These are phyloP conservation scores for Chrysolina haemoptera DNA, from an alignment of 2,888 invertebrate genomes.

Conservation along the genomic window DNA sequence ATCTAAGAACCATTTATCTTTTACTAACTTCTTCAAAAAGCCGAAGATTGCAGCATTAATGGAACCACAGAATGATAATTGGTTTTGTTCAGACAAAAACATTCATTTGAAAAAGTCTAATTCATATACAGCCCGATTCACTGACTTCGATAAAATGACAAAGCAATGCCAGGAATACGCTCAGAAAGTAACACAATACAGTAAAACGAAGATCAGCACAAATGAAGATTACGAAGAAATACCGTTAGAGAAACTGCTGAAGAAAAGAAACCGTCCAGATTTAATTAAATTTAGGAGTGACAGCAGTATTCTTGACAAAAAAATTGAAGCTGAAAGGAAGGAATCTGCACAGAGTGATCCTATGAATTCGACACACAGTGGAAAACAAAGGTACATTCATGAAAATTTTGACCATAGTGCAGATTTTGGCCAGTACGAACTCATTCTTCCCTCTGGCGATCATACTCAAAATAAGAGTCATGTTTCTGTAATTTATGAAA, in stretches of 20 bases:
- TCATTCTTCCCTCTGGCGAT: not conserved
- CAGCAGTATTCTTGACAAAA: conserved; percentile 7
- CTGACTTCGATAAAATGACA: conserved; percentile 45
- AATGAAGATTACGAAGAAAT: conserved; percentile 48
- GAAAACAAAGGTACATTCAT: too few relatives aligned
- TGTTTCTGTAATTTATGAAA: conserved; percentile 7
- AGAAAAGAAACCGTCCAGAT: conserved; percentile 30
- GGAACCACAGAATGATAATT: conserved; percentile 42
- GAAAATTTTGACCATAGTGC: not conserved
- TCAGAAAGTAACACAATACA: conserved; percentile 45
- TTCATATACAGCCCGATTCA: not conserved
- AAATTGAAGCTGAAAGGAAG: conserved; percentile 6
- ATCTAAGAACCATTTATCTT: conserved; percentile 47
- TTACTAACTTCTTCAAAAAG: conserved; percentile 54
- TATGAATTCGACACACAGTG: not conserved
- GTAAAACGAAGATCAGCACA: conserved; percentile 27
- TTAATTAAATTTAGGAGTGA: conserved; percentile 35
- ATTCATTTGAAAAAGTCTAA: not conserved
- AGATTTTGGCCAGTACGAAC: not conserved
- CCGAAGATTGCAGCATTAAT: conserved; percentile 54
- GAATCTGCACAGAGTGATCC: conserved; percentile 8
- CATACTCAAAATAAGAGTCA: not conserved
- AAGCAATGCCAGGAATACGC: conserved; percentile 49
- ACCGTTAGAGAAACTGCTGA: conserved; percentile 47
- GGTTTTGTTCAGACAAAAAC: conserved; percentile 16